Evolutionary conservation across 2,797 vertebrate species (phyloP).

Genomic region (Amblyraja radiata): DNA sequence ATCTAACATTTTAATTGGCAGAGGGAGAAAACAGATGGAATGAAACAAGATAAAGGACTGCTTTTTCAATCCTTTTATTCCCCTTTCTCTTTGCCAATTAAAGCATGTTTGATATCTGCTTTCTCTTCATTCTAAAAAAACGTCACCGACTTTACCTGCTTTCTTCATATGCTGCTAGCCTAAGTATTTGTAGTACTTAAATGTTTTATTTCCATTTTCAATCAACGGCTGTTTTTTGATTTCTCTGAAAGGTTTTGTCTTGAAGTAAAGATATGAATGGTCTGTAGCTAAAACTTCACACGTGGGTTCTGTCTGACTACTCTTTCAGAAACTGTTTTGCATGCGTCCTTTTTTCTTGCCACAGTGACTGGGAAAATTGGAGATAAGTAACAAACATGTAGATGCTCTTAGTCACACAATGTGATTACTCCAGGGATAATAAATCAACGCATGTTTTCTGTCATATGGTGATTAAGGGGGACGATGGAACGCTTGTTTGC

Average conservation of each 20-base stretch:
- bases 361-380: background rate
- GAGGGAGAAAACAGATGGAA: too few species aligned
- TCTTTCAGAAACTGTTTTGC: background rate
- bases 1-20: too few species aligned
- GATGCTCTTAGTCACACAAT: background rate
- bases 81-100: too few species aligned
- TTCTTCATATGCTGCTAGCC: too few species aligned
- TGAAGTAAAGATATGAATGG: background rate
- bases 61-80: too few species aligned
- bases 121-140: too few species aligned
- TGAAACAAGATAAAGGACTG: too few species aligned
- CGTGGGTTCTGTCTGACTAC: background rate
- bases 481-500: background rate
- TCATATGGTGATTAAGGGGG: background rate
- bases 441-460: background rate
- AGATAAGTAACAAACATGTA: background rate
- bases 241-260: background rate
- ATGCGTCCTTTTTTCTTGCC: background rate
- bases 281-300: background rate
- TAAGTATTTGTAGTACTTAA: too few species aligned
- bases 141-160: too few species aligned
- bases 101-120: too few species aligned
- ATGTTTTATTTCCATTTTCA: too few species aligned
- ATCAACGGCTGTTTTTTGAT: too few species aligned
- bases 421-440: background rate